A percentile compares a stretch with the other conserved stretches of the same genome.
These are phyloP conservation scores for Plagiodera versicolora DNA, from an alignment of 2,888 invertebrate species.

Conservation along the genomic window DNA sequence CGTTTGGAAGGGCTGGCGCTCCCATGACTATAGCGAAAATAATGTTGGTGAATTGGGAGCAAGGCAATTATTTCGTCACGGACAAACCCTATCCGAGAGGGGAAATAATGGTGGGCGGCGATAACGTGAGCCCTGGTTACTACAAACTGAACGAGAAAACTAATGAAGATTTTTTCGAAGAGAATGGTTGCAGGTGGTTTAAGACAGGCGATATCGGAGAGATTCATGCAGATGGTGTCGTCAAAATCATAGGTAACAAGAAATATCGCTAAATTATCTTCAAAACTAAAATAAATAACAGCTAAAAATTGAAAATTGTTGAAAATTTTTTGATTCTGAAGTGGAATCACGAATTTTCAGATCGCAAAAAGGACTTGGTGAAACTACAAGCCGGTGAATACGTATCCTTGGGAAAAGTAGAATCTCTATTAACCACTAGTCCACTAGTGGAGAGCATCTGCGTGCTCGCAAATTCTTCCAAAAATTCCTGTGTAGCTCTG, in stretches of 20 bases:
- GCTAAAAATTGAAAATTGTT: too few relatives aligned
- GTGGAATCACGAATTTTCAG: constrained; percentile 60
- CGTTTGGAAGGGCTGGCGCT: constrained; percentile 80
- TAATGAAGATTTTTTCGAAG: constrained; percentile 82
- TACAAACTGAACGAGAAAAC: constrained; percentile 88
- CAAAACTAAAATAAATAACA: too few relatives aligned
- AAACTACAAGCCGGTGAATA: constrained; percentile 98
- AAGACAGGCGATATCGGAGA: constrained; percentile 95
- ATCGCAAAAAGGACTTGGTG: constrained; percentile 97
- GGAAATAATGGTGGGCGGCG: constrained; percentile 75
- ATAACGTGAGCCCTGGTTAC: constrained; percentile 92
- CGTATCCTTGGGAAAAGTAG: constrained; percentile 94
- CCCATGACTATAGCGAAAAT: constrained; percentile 84
- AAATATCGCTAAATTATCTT: too few relatives aligned
- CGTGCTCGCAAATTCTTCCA: constrained; percentile 87
- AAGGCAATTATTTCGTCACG: constrained; percentile 84
- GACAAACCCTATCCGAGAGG: constrained; percentile 85
- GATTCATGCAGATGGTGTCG: constrained; percentile 86
- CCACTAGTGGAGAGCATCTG: constrained; percentile 95
- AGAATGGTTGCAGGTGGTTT: constrained; percentile 86
- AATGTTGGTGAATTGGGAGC: constrained; percentile 87
- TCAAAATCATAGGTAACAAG: too few relatives aligned
- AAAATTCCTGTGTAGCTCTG: constrained; percentile 83
- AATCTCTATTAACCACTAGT: constrained; percentile 90
- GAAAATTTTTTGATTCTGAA: constrained; percentile 37